Evolutionary conservation across 2,797 vertebrate species (phyloP).

Genomic region (Urosaurus nigricauda): DNA sequence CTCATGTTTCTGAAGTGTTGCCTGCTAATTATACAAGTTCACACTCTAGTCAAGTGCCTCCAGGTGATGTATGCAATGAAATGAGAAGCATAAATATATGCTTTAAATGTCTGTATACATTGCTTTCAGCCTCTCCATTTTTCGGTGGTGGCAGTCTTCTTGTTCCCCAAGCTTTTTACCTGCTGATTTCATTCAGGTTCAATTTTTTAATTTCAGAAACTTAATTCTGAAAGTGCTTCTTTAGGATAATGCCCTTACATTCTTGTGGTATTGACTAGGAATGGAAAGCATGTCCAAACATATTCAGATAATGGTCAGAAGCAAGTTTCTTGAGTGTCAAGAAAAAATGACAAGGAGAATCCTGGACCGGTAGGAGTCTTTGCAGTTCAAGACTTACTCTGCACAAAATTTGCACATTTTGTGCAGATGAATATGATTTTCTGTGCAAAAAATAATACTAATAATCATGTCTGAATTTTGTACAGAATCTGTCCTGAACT

Average conservation of each 20-base stretch:
- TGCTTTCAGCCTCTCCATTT: neutral
- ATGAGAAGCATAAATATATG: neutral
- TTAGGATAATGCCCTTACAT: neutral
- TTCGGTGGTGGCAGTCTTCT: neutral
- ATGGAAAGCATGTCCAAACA: too few species aligned
- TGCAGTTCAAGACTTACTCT: too few species aligned
- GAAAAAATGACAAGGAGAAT: too few species aligned
- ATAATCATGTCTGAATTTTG: too few species aligned
- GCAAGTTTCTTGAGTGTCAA: too few species aligned
- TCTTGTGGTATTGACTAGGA: neutral
- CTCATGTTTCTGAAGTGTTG: slow-evolving; percentile 10
- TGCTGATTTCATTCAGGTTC: neutral
- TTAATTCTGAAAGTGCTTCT: neutral
- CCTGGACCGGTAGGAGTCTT: too few species aligned
- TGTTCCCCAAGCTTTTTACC: neutral
- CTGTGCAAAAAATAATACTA: too few species aligned
- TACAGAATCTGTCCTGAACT: too few species aligned
- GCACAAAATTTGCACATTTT: too few species aligned
- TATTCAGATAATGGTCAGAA: too few species aligned
- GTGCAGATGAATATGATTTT: too few species aligned
- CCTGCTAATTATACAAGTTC: slow-evolving; percentile 33
- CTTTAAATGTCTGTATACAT: neutral
- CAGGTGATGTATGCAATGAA: slow-evolving; percentile 15
- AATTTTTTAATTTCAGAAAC: neutral
- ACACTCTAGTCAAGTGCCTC: slow-evolving; percentile 26